Evolutionary conservation across 2,113 vertebrate genomes (phyloP).

Genomic region (Emydura subglobosa): DNA sequence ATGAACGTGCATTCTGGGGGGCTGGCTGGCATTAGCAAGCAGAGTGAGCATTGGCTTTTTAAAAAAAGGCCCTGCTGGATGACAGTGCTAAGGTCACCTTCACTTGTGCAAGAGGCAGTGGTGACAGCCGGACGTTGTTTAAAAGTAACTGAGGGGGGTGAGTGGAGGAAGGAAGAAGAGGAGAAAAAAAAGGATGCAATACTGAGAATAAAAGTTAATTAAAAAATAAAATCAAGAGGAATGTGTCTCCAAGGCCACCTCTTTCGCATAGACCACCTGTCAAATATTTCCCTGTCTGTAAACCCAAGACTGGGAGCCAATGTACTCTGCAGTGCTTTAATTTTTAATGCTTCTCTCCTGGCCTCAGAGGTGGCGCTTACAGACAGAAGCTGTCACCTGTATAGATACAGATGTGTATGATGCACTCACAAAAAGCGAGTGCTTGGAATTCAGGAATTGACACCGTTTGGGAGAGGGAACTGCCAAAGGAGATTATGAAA

Average conservation of each 20-base stretch:
- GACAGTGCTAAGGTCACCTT: neutral
- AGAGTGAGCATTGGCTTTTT: neutral
- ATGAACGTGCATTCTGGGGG: neutral
- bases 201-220: conserved; percentile 85
- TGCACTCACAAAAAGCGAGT: conserved; percentile 1
- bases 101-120: neutral
- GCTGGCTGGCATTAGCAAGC: conserved; percentile 16
- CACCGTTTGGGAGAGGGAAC: neutral
- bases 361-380: conserved; percentile 75
- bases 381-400: conserved; percentile 68
- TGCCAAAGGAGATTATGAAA: conserved; percentile 51
- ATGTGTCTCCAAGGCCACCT: conserved; percentile 84
- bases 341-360: conserved; percentile 81
- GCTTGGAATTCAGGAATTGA: neutral
- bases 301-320: conserved; percentile 74
- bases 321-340: conserved; percentile 76
- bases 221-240: conserved; percentile 87
- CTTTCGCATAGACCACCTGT: conserved; percentile 82
- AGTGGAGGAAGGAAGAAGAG: neutral
- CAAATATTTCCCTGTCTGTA: conserved; percentile 79
- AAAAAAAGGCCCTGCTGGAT: neutral
- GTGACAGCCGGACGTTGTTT: conserved; percentile 47
- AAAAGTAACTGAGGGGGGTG: conserved; percentile 40
- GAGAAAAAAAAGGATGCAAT: conserved; percentile 59
- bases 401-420: conserved; percentile 64